Evolutionary conservation across 2,797 vertebrate species (phyloP), one percentile per base, ranked within the genome.

Genomic region (Sebastes aleutianus): DNA sequence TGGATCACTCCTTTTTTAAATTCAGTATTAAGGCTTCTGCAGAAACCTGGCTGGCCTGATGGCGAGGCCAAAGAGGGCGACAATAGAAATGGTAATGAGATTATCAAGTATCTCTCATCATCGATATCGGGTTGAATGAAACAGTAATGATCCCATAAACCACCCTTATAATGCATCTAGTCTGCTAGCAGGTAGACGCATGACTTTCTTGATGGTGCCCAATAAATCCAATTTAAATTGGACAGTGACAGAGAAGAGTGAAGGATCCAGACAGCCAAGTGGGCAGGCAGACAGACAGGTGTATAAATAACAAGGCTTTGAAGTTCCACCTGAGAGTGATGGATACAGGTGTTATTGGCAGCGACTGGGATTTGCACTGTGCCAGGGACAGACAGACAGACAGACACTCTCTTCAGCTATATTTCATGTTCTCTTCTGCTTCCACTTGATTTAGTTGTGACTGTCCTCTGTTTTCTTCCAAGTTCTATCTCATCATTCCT

Each of bases 221-320:
- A 43, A 72, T 75, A 71, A 83, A 85, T 80, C 29, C 9, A 4
- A 54, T 76, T 74, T 69, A 31, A 74, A 79, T 20, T 34, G 26
- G 82, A 64, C 50, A 3, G 29, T 57, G 76, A 78, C 74, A 31
- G 68, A 31, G 74, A 53, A 3, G 71, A 70, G 78, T 65, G 39
- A 74, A 50, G 75, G 57, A 77, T 70, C 56, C 53, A 54, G 76
- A 61, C 74, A 57, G 70, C 2, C 32, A 56, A 57, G 10, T 5
- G 70, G 70, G 9, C 73, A 58, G 58, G 4, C 65, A 83, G 82
- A 80, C 74, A 79, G 75, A 66, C 74, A 80, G 75, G 74, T 72
- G 73, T 83, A 83, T 81, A 87, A 85, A 86, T 91, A 90, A 84
- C 77, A 69, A 39, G 78, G 76, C 84, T 91, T 86, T 87, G 85